Base-by-base conservation (phyloP, 2,888 invertebrate genomes). In the Synanthedon vespiformis region DNA sequence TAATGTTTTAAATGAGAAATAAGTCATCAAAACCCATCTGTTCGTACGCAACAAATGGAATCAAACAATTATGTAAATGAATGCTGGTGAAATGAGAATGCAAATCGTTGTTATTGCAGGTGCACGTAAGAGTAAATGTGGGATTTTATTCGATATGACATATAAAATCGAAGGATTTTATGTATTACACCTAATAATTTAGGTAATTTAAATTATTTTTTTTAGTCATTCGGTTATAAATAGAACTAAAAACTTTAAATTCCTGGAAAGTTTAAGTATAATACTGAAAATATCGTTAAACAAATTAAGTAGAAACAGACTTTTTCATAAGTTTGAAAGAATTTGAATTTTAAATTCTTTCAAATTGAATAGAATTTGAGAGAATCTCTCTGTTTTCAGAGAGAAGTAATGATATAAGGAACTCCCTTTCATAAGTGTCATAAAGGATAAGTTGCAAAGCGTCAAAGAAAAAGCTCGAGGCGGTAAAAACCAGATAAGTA, bases 1-100 rank as follows among this genome's bases (percentile, higher is more conserved):
- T 34, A 34, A 34, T 34, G 34, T 34, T 34, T 34, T 34, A 34
- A 34, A 34, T 34, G 34, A 34, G 8, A 34, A 34, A 34, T 34
- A 34, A 34, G 34, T 34, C 8, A 34, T 34, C 34, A 34, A 8
- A 10, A 34, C 10, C 34, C 34, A 34, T 34, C 34, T 34, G 34
- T 34, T 34, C 34, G 13, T 44, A 44, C 64, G 57, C 62, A 68
- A 67, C 61, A 65, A 73, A 72, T 67, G 72, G 67, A 68, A 77
- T 77, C 75, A 79, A 74, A 70, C 77, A 80, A 83, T 82, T 82
- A 83, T 80, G 80, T 75, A 80, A 81, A 80, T 78, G 64, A 70
- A 60, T 61, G 63, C 64, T 66, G 63, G 62, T 66, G 68, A 71
- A 74, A 76, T 73, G 77, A 71, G 70, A 66, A 70, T 65, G 68